Percentiles rank a stretch among this genome's conserved stretches.
These are phyloP conservation scores for Lithophane socia DNA, from an alignment of 2,888 invertebrate genomes.

Conservation along the genomic window DNA sequence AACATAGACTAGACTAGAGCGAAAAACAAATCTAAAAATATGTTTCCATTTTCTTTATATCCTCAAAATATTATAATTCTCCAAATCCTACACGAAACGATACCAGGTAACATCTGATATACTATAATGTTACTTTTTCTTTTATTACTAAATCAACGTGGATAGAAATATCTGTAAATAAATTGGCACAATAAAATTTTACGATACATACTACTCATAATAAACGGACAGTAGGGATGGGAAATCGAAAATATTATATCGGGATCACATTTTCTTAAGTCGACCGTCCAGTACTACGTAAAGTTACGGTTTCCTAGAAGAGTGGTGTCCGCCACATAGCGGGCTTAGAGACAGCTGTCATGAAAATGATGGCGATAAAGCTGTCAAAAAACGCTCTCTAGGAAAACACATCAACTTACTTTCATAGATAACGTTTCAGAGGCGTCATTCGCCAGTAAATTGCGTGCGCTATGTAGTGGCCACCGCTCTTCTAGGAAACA, in stretches of 20 bases:
- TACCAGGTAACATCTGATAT: slow-evolving; percentile 13
- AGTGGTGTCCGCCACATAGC: neutral
- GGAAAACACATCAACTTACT: too few species aligned
- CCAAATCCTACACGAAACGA: slow-evolving; percentile 7
- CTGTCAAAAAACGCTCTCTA: too few species aligned
- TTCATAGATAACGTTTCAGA: too few species aligned
- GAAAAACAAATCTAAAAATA: too few species aligned
- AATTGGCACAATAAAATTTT: slow-evolving; percentile 60
- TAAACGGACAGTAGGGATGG: slow-evolving; percentile 50
- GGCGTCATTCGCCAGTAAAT: too few species aligned
- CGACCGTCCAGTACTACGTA: neutral
- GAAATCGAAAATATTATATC: slow-evolving; percentile 21
- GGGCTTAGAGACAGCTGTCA: neutral
- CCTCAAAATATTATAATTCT: neutral
- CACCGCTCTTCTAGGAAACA: too few species aligned
- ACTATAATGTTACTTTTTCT: slow-evolving; percentile 28
- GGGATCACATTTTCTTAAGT: slow-evolving; percentile 5
- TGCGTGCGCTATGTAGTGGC: too few species aligned
- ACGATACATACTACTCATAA: slow-evolving; percentile 55
- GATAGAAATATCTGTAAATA: slow-evolving; percentile 60
- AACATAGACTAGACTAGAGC: too few species aligned
- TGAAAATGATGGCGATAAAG: neutral
- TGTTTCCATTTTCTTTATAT: too few species aligned
- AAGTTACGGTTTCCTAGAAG: neutral
- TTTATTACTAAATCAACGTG: slow-evolving; percentile 62